Base-by-base conservation (phyloP, 2,888 invertebrate species). In the Pachymerium ferrugineum region DNA sequence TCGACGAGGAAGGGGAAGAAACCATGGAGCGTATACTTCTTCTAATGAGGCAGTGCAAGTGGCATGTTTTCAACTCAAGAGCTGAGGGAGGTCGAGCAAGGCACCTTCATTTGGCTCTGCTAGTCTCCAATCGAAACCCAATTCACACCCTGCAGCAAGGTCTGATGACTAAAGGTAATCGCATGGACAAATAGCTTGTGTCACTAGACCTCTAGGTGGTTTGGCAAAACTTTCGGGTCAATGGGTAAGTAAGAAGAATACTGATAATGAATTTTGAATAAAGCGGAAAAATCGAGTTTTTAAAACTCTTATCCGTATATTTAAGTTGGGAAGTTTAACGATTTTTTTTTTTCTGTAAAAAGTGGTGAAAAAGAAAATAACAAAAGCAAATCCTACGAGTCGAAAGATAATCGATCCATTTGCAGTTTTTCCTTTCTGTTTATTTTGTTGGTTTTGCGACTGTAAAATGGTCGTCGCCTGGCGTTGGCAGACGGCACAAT, bases 11-110 rank as follows among this genome's bases (percentile, higher is more conserved):
- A 62, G 10, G 28, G 62, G 62, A 62, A 62, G 62, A 62, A 62
- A 62, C 62, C 62, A 62, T 62, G 62, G 62, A 62, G 62, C 62
- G 62, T 62, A 62, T 62, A 62, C 62, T 62, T 28, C 62, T 62
- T 62, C 62, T 62, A 62, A 62, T 62, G 62, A 62, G 62, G 62
- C 62, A 62, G 62, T 62, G 62, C 62, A 62, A 62, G 62, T 62
- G 62, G 62, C 62, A 62, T 62, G 62, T 62, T 62, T 62, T 62
- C 62, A n/a, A 62, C 62, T 62, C 62, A 14, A 62, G 62, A 28
- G 62, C 62, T 62, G 62, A 62, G 62, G 62, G 62, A 62, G 62
- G 62, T 62, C 62, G 62, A 62, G 25, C 62, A 28, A 62, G 62
- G 25, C 62, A 62, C 62, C 62, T 62, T 62, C 62, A 62, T 62